These are phyloP conservation scores for Philereme transversata DNA, from an alignment of 2,888 invertebrate genomes.

Conservation along the genomic window DNA sequence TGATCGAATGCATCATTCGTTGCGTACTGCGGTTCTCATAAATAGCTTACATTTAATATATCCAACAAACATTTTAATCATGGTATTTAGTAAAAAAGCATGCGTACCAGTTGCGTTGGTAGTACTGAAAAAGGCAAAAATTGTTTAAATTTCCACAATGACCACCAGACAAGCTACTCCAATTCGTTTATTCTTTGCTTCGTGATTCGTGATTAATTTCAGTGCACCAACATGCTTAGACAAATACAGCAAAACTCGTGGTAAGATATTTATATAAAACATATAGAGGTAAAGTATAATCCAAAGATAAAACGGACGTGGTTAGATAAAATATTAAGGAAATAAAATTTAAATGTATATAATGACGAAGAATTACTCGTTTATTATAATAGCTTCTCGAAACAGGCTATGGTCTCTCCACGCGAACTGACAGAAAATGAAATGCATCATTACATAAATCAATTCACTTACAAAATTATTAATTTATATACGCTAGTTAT, in stretches of 20 bases:
- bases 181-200: slow-evolving; percentile 22
- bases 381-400: slow-evolving; percentile 96
- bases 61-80: slow-evolving; percentile 22
- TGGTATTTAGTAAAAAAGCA: slow-evolving; percentile 43
- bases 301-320: slow-evolving; percentile 59
- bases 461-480: slow-evolving; percentile 15
- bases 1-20: background rate
- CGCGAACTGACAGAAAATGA: slow-evolving; percentile 88
- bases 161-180: slow-evolving; percentile 14
- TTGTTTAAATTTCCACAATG: slow-evolving; percentile 45
- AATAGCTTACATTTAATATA: slow-evolving; percentile 10
- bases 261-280: slow-evolving; percentile 38
- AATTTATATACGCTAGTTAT: background rate
- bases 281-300: slow-evolving; percentile 42
- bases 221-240: slow-evolving; percentile 75
- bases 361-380: slow-evolving; percentile 88
- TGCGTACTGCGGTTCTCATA: slow-evolving; percentile 5
- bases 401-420: slow-evolving; percentile 99
- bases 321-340: slow-evolving; percentile 60
- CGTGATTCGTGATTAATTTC: slow-evolving; percentile 43
- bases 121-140: slow-evolving; percentile 56
- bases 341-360: slow-evolving; percentile 72
- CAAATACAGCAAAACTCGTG: slow-evolving; percentile 55
- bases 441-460: slow-evolving; percentile 64
- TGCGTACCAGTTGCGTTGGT: slow-evolving; percentile 66